Evolutionary conservation across 92 coral and sea anemone species (phyloP).

Genomic region (Zoanthus gigantus): DNA sequence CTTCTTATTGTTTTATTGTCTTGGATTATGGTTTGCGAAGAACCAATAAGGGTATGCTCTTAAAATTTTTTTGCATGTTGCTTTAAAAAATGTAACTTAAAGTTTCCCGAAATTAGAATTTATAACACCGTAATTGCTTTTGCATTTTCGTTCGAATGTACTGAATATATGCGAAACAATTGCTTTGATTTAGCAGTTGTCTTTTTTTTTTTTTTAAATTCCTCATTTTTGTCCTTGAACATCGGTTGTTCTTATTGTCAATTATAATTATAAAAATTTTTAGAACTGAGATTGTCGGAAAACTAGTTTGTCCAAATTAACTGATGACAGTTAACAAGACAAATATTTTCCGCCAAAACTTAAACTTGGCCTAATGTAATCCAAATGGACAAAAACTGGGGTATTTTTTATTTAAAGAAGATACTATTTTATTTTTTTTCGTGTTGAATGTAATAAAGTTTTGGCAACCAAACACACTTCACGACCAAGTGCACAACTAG

Average conservation of each 20-base stretch:
- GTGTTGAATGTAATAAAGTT: too few relatives aligned
- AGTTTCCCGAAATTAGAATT: neutral
- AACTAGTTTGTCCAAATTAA: neutral
- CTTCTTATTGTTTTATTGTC: slow-evolving; percentile 29
- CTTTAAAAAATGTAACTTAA: neutral
- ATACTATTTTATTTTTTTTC: too few relatives aligned
- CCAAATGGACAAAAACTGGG: too few relatives aligned
- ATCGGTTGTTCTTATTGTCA: neutral
- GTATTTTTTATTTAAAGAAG: too few relatives aligned
- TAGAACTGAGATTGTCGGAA: neutral
- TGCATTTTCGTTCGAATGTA: slow-evolving; percentile 38
- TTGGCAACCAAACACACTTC: too few relatives aligned
- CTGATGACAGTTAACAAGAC: slow-evolving; percentile 6
- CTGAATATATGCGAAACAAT: neutral
- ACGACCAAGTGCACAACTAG: too few relatives aligned
- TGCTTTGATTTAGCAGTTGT: too few relatives aligned
- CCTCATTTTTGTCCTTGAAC: neutral
- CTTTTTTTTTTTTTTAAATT: neutral
- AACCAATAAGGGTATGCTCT: slow-evolving; percentile 95
- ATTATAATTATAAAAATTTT: neutral
- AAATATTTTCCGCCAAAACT: slow-evolving; percentile 25
- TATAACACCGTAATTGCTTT: slow-evolving; percentile 3
- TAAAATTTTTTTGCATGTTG: neutral
- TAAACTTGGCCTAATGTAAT: neutral
- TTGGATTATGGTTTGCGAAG: slow-evolving; percentile 97